Evolutionary conservation across 2,888 invertebrate genomes (phyloP).

Genomic region (Gasteruption jaculator): DNA sequence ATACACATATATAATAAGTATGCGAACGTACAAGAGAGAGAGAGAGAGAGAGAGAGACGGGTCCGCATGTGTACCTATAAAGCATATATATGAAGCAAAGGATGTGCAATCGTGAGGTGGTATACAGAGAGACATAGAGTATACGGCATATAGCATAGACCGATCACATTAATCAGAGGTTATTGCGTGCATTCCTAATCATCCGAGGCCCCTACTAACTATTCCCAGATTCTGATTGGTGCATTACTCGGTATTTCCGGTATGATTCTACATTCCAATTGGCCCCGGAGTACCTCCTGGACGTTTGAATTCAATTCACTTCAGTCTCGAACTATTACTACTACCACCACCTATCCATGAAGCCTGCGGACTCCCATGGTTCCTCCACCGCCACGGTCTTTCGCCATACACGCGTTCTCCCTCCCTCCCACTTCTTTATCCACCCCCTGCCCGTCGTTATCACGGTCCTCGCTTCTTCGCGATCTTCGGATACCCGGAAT

Average conservation of each 20-base stretch:
- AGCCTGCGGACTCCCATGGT: constrained; percentile 11
- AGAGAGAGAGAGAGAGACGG: constrained; percentile 14
- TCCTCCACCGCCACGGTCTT: constrained; percentile 21
- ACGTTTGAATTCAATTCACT: too few relatives aligned
- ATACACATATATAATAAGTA: constrained; percentile 14
- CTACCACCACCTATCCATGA: constrained; percentile 2
- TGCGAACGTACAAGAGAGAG: constrained; percentile 12
- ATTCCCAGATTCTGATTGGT: constrained; percentile 52
- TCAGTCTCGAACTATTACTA: constrained; percentile 16
- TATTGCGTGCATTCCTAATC: constrained; percentile 53
- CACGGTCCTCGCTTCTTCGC: too few relatives aligned
- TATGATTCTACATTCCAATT: constrained; percentile 52
- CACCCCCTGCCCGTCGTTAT: constrained; percentile 19
- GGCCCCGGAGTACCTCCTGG: constrained; percentile 34
- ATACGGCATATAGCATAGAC: constrained; percentile 37
- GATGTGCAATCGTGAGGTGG: constrained; percentile 35
- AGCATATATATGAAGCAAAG: constrained; percentile 40
- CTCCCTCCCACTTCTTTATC: constrained; percentile 19
- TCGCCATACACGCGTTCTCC: neutral
- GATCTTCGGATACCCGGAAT: too few relatives aligned
- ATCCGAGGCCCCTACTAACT: constrained; percentile 48
- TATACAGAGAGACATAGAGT: constrained; percentile 27
- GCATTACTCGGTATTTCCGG: constrained; percentile 53
- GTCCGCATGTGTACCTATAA: too few relatives aligned
- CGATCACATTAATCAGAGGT: constrained; percentile 53